These are phyloP conservation scores for Oplegnathus fasciatus DNA, from an alignment of 2,113 vertebrate genomes.

Conservation along the genomic window DNA sequence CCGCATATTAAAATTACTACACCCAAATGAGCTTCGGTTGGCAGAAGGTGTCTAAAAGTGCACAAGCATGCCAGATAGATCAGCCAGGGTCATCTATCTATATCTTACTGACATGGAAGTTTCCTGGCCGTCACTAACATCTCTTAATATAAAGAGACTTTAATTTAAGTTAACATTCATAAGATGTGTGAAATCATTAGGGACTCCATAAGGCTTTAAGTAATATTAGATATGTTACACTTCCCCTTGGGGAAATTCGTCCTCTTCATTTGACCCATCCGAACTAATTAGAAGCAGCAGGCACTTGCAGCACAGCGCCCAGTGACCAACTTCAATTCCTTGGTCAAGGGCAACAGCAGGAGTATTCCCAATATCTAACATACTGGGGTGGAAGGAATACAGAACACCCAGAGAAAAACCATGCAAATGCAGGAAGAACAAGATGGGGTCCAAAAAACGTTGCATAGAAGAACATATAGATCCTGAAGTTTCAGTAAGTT, in stretches of 20 bases:
- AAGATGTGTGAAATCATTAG: slow-evolving; percentile 27
- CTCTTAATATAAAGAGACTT: slow-evolving; percentile 25
- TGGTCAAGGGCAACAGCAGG: slow-evolving; percentile 56
- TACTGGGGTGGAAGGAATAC: not conserved
- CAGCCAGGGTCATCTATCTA: slow-evolving; percentile 45
- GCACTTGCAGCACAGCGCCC: slow-evolving; percentile 32
- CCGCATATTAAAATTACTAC: slow-evolving; percentile 43
- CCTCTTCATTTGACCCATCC: slow-evolving; percentile 49
- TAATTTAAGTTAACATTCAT: slow-evolving; percentile 20
- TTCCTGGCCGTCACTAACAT: slow-evolving; percentile 17
- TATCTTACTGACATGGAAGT: slow-evolving; percentile 19
- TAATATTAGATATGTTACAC: slow-evolving; percentile 36
- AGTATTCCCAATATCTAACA: slow-evolving; percentile 16
- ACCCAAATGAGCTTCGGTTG: slow-evolving; percentile 30
- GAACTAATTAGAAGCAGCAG: slow-evolving; percentile 53
- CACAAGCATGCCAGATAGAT: slow-evolving; percentile 29
- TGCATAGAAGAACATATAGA: not conserved
- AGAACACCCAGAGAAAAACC: not conserved
- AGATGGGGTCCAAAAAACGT: not conserved
- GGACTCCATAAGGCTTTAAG: slow-evolving; percentile 30
- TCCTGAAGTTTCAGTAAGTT: not conserved
- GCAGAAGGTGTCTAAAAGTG: slow-evolving; percentile 20
- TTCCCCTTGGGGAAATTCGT: slow-evolving; percentile 32
- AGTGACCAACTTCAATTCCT: slow-evolving; percentile 20
- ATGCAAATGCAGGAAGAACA: not conserved